Evolutionary conservation across 1,140 invertebrate species (phyloP), one percentile per base, ranked within the genome.

Genomic region (Dufourea novaeangliae): DNA sequence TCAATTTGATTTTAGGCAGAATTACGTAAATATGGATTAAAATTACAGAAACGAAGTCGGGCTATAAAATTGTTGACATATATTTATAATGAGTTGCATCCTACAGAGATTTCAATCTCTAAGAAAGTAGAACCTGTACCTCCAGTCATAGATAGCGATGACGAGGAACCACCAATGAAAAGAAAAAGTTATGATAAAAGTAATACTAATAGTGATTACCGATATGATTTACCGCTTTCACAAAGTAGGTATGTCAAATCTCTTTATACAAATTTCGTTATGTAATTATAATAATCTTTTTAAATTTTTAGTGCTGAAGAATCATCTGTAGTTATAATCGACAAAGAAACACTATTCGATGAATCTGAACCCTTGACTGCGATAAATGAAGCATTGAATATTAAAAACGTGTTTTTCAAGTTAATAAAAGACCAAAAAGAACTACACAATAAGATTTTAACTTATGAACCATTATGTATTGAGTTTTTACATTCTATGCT

Each of bases 51-150:
- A 37, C 88, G 92, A 25, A 79, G 85, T 6, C 91, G 90, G 78
- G 93, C 93, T 20, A 90, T 91, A 41, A 83, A 90, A 80, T 71
- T 94, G 34, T 89, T 94, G 52, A 85, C 86, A 37, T 90, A 93
- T 62, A 92, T 94, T 79, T 93, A 93, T 78, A 87, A 93, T 7
- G 88, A 93, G 79, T 87, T 91, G 22, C 92, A 93, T 84, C 90
- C 90, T 25, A 72, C 63, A 72, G 61, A 80, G 32, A 25, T 14
- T 82, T 17, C 39, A 80, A 34, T 52, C 64, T 61, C 63, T 41
- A 62, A 37, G 5, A 54, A 12, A 10, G 5, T 56, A 68, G 17
- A 56, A 59, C 44, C 79, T 1, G 50, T 80, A 41, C 34, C 70
- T 20, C 34, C 68, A 54, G 29, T 56, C 37, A 74, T 50, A 50